These are phyloP conservation scores for Gnatocerus cornutus DNA, from an alignment of 2,888 invertebrate genomes.

Conservation along the genomic window DNA sequence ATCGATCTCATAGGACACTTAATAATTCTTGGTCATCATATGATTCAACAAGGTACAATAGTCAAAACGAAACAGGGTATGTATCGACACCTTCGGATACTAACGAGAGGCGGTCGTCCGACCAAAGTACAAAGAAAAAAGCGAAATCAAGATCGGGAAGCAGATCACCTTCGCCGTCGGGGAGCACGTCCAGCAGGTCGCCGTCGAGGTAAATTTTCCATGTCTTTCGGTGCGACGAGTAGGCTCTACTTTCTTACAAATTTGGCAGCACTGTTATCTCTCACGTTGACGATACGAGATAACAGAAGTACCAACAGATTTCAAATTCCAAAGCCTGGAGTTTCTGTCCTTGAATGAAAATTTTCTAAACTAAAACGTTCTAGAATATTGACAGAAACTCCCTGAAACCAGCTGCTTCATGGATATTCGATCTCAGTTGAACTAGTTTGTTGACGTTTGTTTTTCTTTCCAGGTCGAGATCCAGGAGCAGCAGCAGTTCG, in stretches of 20 bases:
- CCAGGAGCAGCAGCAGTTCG: slow-evolving; percentile 74
- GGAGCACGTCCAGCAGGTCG: slow-evolving; percentile 74
- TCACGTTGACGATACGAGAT: too few species aligned
- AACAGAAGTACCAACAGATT: too few species aligned
- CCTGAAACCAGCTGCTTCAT: too few species aligned
- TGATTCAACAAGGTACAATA: slow-evolving; percentile 56
- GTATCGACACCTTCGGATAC: slow-evolving; percentile 66
- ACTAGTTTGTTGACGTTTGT: too few species aligned
- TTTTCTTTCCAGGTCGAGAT: slow-evolving; percentile 67
- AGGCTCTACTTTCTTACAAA: too few species aligned
- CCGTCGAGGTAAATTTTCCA: slow-evolving; percentile 69
- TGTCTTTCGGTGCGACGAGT: too few species aligned
- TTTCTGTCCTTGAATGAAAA: too few species aligned
- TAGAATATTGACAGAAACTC: too few species aligned
- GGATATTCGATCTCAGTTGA: too few species aligned
- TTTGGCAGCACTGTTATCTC: too few species aligned
- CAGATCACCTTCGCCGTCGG: slow-evolving; percentile 73
- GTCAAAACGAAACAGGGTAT: slow-evolving; percentile 69
- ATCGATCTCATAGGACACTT: slow-evolving; percentile 60
- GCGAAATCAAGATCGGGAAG: slow-evolving; percentile 72
- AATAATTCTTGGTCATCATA: slow-evolving; percentile 53
- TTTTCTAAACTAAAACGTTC: too few species aligned
- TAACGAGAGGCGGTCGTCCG: slow-evolving; percentile 58
- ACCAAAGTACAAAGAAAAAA: slow-evolving; percentile 62
- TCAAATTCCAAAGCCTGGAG: too few species aligned